These are phyloP conservation scores for Calonectris borealis DNA, from an alignment of 2,113 vertebrate species.

Conservation along the genomic window DNA sequence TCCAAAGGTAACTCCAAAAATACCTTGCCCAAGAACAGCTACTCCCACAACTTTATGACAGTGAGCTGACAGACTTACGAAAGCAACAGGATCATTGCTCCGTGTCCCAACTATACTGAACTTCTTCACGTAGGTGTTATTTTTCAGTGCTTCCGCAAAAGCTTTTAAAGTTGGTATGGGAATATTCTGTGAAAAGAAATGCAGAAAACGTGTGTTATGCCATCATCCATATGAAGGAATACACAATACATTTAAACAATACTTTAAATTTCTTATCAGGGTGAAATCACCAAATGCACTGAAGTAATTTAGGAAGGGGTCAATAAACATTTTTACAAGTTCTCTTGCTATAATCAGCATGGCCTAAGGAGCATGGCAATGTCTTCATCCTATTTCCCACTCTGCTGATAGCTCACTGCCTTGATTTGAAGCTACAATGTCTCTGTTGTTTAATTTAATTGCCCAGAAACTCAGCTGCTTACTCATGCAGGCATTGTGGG, in stretches of 20 bases:
- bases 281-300: background rate
- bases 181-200: conserved; percentile 84
- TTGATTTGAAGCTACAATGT: background rate
- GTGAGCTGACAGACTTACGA: conserved; percentile 76
- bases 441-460: background rate
- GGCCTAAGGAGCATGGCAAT: background rate
- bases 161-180: conserved; percentile 89
- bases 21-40: background rate
- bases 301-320: background rate
- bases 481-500: fast-evolving
- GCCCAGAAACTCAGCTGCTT: background rate
- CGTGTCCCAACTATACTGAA: conserved; percentile 95
- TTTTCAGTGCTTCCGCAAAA: conserved; percentile 88
- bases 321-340: background rate
- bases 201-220: background rate
- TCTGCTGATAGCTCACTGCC: background rate
- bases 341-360: background rate
- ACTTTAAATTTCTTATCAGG: background rate
- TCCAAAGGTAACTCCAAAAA: background rate
- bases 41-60: background rate
- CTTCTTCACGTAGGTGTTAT: conserved; percentile 88
- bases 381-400: background rate
- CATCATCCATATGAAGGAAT: background rate
- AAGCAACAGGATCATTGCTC: conserved; percentile 93
- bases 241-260: background rate